Percentiles rank a stretch among this genome's conserved stretches.
Conservation (phyloP, 2,797 vertebrate genomes). For the Tapera naevia region DNA sequence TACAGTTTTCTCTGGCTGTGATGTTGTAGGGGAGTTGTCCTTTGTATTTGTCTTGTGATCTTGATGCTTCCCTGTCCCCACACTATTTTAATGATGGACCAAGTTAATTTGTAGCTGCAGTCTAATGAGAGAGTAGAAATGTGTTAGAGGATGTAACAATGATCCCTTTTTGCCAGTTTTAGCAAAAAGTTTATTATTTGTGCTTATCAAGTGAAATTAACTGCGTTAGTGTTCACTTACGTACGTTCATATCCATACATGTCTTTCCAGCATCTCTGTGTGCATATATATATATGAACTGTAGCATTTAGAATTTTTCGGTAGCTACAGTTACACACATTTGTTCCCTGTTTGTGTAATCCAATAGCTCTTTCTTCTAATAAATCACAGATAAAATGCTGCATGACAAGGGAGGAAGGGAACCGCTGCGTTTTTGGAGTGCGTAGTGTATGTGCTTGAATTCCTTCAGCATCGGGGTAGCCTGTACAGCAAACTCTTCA, state of each 20-base stretch:
- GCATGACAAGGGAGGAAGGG: neutral
- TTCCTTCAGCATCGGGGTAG: neutral
- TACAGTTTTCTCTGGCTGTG: neutral
- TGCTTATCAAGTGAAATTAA: neutral
- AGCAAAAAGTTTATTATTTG: neutral
- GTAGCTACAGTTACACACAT: neutral
- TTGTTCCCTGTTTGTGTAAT: neutral
- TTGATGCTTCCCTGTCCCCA: neutral
- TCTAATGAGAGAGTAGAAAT: neutral
- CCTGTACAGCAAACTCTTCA: neutral
- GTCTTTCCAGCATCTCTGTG: neutral
- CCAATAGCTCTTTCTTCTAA: neutral
- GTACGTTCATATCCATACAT: rapidly evolving
- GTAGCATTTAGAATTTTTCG: neutral
- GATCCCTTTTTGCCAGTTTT: neutral
- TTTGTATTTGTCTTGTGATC: neutral
- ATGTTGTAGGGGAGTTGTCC: neutral
- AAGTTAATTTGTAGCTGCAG: neutral
- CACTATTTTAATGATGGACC: neutral
- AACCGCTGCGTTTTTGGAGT: neutral
- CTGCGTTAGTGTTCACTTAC: neutral
- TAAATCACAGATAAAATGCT: conserved; percentile 11
- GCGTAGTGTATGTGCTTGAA: neutral
- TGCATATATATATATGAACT: neutral
- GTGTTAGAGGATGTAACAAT: neutral